Evolutionary conservation across 2,888 invertebrate genomes (phyloP).

Genomic region (Lasioglossum malachurum): DNA sequence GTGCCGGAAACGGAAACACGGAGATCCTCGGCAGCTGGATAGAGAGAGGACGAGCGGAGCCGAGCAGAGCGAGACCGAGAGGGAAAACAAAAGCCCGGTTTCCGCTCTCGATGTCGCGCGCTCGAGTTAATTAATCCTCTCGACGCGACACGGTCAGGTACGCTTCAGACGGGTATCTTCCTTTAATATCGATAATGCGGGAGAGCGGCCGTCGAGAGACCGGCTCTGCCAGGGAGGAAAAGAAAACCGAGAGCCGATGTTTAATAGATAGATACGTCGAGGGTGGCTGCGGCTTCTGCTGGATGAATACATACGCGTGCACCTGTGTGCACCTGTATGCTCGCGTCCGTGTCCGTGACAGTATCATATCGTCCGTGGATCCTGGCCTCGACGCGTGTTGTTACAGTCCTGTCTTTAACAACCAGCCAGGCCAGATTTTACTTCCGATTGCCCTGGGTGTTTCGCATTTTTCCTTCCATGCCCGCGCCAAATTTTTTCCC

Average conservation of each 20-base stretch:
- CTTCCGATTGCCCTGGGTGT: background rate
- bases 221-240: conserved; percentile 52
- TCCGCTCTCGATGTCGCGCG: conserved; percentile 73
- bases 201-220: conserved; percentile 62
- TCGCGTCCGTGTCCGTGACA: background rate
- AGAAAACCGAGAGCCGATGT: conserved; percentile 66
- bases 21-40: conserved; percentile 39
- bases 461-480: background rate
- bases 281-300: conserved; percentile 32
- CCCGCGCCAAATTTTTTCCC: background rate
- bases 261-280: conserved; percentile 65
- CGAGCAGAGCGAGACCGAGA: conserved; percentile 36
- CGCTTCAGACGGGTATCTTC: conserved; percentile 73
- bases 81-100: conserved; percentile 71
- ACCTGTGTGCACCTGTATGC: background rate
- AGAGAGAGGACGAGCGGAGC: conserved; percentile 31
- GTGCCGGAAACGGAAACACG: conserved; percentile 47
- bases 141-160: conserved; percentile 73
- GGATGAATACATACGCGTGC: background rate
- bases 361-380: conserved; percentile 27
- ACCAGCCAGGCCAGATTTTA: conserved; percentile 17
- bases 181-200: conserved; percentile 75
- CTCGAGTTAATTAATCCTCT: conserved; percentile 80
- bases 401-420: conserved; percentile 25
- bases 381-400: background rate